A percentile compares a stretch with the other conserved stretches of the same genome.
Evolutionary conservation across 2,113 vertebrate genomes (phyloP).

Genomic region (Coracopsis vasa): DNA sequence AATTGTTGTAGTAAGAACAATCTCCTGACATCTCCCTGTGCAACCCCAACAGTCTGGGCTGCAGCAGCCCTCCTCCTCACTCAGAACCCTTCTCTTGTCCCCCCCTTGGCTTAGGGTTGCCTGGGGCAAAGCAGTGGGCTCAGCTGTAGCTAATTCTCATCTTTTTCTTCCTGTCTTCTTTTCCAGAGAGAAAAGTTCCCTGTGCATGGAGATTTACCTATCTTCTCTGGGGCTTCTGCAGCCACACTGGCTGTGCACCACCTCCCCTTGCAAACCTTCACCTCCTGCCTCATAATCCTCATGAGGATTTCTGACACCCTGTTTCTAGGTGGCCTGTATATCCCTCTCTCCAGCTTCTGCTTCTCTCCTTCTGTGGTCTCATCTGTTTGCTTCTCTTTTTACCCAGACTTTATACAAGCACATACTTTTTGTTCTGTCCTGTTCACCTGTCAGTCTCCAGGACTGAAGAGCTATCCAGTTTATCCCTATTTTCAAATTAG

Average conservation of each 20-base stretch:
- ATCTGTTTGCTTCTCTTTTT: not conserved
- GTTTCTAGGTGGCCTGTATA: not conserved
- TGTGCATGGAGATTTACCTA: fast-evolving
- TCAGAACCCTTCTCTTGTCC: not conserved
- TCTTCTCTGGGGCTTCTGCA: not conserved
- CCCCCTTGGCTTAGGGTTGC: fast-evolving
- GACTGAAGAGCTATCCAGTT: not conserved
- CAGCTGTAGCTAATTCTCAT: not conserved
- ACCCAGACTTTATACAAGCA: not conserved
- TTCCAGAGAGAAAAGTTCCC: not conserved
- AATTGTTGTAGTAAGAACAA: not conserved
- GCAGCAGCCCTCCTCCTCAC: not conserved
- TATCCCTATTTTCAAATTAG: not conserved
- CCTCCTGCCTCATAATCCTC: not conserved
- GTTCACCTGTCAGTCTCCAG: not conserved
- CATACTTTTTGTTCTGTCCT: not conserved
- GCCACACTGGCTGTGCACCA: not conserved
- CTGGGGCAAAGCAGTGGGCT: not conserved
- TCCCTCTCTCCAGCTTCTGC: not conserved
- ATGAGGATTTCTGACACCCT: not conserved
- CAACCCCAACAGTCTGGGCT: not conserved
- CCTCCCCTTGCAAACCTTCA: not conserved
- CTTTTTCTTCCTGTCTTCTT: not conserved
- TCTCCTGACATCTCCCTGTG: not conserved
- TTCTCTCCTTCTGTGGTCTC: not conserved